Base-by-base conservation (phyloP, 1,140 invertebrate species). In the Acyrthosiphon pisum region DNA sequence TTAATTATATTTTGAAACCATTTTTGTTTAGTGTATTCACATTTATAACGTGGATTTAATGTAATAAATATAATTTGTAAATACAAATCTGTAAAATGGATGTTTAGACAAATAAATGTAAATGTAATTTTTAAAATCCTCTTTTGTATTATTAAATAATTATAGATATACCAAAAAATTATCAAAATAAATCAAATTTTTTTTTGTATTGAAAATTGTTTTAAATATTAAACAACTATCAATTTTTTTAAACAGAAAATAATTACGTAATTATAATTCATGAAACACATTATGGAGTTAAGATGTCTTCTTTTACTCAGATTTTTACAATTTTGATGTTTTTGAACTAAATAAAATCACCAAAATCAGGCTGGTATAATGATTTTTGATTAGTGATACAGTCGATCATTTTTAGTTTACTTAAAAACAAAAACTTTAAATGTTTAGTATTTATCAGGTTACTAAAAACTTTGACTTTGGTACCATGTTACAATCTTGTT, bases 1-100 rank as follows among this genome's bases (percentile, higher is more conserved):
- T 89, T 53, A 50, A 89, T 89, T 89, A 56, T 37, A 89, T 41
- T 89, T 41, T 53, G 20, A 37, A 89, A 56, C 50, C n/a, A 89
- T 37, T 89, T 56, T 41, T 41, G 35, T 56, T 56, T 2, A 41
- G 41, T 46, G 44, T 22, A n/a, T 76, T 14, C 4, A 76, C 60
- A 76, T 76, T 76, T 76, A 76, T 6, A 35, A 4, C 4, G 60
- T 18, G 1, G 14, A 76, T 35, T 76, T 76, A 76, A 76, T 76
- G 60, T 2, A n/a, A 76, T 76, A 76, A 76, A n/a, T n/a, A n/a
- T n/a, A n/a, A 76, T n/a, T 76, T n/a, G n/a, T 76, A 76, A 76
- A n/a, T n/a, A 18, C 11, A 68, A 68, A 60, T 76, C 14, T 18
- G 20, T 6, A 6, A 76, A 76, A 76, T 76, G 14, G 14, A 76